A percentile compares a stretch with the other conserved stretches of the same genome.
Conservation (phyloP, 2,888 invertebrate species). For the Loripinus fragilis region DNA sequence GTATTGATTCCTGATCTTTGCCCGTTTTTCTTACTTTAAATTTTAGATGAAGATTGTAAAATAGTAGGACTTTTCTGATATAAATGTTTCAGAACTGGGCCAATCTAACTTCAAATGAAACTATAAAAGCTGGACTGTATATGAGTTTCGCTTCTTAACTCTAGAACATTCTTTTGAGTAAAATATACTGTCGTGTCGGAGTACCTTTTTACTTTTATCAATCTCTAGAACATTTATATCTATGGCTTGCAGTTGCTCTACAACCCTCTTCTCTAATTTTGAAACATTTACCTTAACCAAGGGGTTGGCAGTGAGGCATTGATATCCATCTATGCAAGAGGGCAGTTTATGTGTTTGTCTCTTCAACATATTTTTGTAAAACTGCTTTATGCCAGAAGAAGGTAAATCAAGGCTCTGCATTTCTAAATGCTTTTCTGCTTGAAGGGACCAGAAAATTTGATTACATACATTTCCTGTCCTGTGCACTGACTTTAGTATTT, state of each 20-base stretch:
- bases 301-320: neutral
- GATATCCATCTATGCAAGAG: neutral
- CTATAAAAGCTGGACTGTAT: too few species aligned
- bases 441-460: conserved; percentile 46
- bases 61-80: too few species aligned
- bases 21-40: too few species aligned
- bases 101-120: too few species aligned
- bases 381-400: neutral
- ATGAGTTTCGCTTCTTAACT: conserved; percentile 36
- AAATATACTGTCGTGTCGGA: conserved; percentile 16
- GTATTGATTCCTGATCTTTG: too few species aligned
- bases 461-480: conserved; percentile 51
- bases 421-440: conserved; percentile 41
- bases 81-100: too few species aligned
- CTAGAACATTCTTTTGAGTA: conserved; percentile 29
- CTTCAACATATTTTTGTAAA: neutral
- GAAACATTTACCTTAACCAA: neutral
- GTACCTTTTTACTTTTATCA: conserved; percentile 9
- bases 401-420: neutral
- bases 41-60: too few species aligned
- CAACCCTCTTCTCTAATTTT: too few species aligned
- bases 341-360: too few species aligned
- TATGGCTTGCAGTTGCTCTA: too few species aligned
- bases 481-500: conserved; percentile 39
- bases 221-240: too few species aligned